phyloP scores from a whole-genome alignment of 2,888 invertebrate species.

The Microctonus aethiopoides region DNA sequence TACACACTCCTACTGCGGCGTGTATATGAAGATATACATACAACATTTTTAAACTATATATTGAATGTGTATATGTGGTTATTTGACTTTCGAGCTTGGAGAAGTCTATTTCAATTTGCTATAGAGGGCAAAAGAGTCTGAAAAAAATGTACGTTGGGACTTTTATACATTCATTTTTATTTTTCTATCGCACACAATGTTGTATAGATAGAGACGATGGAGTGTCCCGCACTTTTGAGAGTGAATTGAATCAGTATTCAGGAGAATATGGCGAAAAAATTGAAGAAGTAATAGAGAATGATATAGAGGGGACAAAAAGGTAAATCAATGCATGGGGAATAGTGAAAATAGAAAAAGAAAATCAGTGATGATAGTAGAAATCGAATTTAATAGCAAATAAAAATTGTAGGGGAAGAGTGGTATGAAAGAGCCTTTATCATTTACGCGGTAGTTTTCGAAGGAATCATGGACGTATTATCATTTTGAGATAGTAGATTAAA shows the following conservation, averaged over 20 bases:
- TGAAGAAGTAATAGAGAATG: background rate
- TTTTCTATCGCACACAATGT: background rate
- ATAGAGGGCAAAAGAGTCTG: background rate
- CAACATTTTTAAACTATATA: background rate
- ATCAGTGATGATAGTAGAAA: background rate
- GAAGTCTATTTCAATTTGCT: background rate
- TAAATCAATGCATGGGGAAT: background rate
- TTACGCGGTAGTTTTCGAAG: too few relatives aligned
- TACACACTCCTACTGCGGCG: background rate
- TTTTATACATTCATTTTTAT: background rate
- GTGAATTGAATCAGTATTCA: conserved; percentile 2
- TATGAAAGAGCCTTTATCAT: background rate
- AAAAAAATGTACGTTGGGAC: background rate
- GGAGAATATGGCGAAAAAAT: too few relatives aligned
- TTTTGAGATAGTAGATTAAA: too few relatives aligned
- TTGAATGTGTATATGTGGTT: background rate
- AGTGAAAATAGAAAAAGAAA: background rate
- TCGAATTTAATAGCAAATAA: background rate
- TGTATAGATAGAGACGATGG: too few relatives aligned
- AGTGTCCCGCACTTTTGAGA: background rate
- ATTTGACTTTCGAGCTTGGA: background rate
- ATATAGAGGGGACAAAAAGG: background rate
- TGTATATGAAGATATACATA: background rate
- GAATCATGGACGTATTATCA: too few relatives aligned
- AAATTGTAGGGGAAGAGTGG: background rate